These are phyloP conservation scores for Diploptera punctata DNA, from an alignment of 2,888 invertebrate genomes.

Conservation along the genomic window DNA sequence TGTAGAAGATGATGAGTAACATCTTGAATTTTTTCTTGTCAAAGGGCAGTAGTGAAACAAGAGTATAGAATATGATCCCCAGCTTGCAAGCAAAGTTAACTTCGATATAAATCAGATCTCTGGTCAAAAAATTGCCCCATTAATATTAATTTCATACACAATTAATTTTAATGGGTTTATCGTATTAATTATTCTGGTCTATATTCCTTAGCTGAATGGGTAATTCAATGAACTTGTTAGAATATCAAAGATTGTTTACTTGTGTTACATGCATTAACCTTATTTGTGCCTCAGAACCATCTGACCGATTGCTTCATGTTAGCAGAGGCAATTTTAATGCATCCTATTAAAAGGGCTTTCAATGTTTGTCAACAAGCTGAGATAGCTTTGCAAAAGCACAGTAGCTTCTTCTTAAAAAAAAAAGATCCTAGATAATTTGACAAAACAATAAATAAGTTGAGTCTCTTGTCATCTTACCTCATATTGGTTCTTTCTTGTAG, in stretches of 20 bases:
- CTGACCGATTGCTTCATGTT: background rate
- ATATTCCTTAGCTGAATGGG: constrained; percentile 3
- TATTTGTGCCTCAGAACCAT: constrained; percentile 7
- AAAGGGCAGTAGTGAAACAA: background rate
- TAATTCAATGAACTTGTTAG: background rate
- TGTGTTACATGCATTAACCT: background rate
- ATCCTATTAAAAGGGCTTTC: background rate
- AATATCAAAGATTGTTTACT: background rate
- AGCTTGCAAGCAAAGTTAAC: background rate
- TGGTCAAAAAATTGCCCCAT: too few relatives aligned
- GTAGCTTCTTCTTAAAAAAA: background rate
- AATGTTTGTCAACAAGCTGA: constrained; percentile 4
- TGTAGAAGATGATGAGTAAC: background rate
- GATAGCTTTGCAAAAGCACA: background rate
- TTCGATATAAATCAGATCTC: too few relatives aligned
- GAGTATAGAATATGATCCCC: background rate
- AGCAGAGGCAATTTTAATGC: background rate
- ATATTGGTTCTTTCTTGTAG: too few relatives aligned
- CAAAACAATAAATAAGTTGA: background rate
- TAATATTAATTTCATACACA: too few relatives aligned
- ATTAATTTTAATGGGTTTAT: too few relatives aligned
- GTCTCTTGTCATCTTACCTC: too few relatives aligned
- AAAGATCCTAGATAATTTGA: background rate
- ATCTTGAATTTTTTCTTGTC: constrained; percentile 14
- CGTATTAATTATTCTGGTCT: constrained; percentile 9